phyloP scores from a whole-genome alignment of 2,797 vertebrate genomes.

The Amblyopsis hoosieri region DNA sequence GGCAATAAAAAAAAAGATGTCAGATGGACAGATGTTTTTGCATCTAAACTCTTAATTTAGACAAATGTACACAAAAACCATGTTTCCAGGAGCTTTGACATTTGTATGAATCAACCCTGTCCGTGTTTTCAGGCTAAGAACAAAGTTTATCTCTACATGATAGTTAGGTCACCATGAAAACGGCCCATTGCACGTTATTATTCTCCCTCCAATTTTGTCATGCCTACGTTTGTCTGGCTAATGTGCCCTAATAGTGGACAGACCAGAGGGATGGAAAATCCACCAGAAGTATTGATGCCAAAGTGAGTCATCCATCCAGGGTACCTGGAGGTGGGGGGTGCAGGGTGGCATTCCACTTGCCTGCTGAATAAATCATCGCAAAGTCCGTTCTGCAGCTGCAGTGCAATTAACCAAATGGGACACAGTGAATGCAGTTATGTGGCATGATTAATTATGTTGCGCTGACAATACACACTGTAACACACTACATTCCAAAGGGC shows the following conservation, averaged over 20 bases:
- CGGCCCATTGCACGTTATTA: slow-evolving; percentile 36
- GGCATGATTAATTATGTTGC: slow-evolving; percentile 71
- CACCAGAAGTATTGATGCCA: slow-evolving; percentile 35
- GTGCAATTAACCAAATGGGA: slow-evolving; percentile 76
- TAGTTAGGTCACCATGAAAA: too few species aligned
- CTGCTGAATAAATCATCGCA: slow-evolving; percentile 73
- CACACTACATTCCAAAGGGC: slow-evolving; percentile 53
- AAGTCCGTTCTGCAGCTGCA: slow-evolving; percentile 62
- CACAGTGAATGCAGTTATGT: slow-evolving; percentile 62
- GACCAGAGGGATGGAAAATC: slow-evolving; percentile 59
- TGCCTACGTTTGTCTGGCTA: slow-evolving; percentile 41
- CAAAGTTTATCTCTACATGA: too few species aligned
- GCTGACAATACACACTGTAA: slow-evolving; percentile 54
- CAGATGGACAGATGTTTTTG: too few species aligned
- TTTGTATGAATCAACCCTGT: too few species aligned
- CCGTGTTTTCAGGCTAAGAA: too few species aligned
- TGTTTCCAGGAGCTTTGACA: too few species aligned
- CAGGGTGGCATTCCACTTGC: slow-evolving; percentile 47
- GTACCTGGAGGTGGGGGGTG: slow-evolving; percentile 36
- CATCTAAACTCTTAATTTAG: too few species aligned
- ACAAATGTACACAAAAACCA: too few species aligned
- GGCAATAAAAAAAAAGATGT: too few species aligned
- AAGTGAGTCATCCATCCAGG: slow-evolving; percentile 58
- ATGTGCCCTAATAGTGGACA: slow-evolving; percentile 50
- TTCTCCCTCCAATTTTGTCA: slow-evolving; percentile 43